Evolutionary conservation across 2,113 vertebrate genomes (phyloP).

Genomic region (Perca fluviatilis): DNA sequence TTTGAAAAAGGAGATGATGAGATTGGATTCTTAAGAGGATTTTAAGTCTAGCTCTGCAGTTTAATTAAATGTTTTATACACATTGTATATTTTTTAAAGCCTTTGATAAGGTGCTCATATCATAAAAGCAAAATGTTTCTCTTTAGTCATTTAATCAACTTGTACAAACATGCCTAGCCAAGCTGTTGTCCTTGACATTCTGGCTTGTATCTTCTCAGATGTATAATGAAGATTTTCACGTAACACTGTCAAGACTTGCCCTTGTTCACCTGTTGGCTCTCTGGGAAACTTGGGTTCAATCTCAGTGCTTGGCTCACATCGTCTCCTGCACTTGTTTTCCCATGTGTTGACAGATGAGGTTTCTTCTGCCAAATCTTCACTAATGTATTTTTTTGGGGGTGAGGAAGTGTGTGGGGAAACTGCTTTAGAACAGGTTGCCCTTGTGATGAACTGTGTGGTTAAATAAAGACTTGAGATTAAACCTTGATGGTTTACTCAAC

Average conservation of each 20-base stretch:
- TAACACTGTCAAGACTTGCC: conserved; percentile 50
- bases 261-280: conserved; percentile 55
- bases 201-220: conserved; percentile 54
- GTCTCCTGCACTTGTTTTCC: conserved; percentile 70
- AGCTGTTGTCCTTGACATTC: conserved; percentile 46
- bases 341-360: conserved; percentile 54
- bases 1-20: conserved; percentile 54
- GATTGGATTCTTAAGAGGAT: conserved; percentile 66
- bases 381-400: conserved; percentile 48
- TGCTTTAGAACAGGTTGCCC: conserved; percentile 44
- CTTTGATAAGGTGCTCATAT: conserved; percentile 77
- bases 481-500: conserved; percentile 43
- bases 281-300: conserved; percentile 56
- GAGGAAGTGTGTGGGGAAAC: conserved; percentile 27
- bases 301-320: conserved; percentile 65
- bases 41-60: conserved; percentile 64
- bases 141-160: conserved; percentile 65
- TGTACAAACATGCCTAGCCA: conserved; percentile 62
- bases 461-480: conserved; percentile 70
- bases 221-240: conserved; percentile 26
- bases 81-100: conserved; percentile 84
- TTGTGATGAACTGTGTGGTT: conserved; percentile 57
- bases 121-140: conserved; percentile 70
- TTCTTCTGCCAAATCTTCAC: conserved; percentile 70
- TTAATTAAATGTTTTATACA: conserved; percentile 83